A percentile compares a stretch with the other conserved stretches of the same genome.
These are phyloP conservation scores for Mycetomoellerius zeteki DNA, from an alignment of 1,140 invertebrate genomes.

Conservation along the genomic window DNA sequence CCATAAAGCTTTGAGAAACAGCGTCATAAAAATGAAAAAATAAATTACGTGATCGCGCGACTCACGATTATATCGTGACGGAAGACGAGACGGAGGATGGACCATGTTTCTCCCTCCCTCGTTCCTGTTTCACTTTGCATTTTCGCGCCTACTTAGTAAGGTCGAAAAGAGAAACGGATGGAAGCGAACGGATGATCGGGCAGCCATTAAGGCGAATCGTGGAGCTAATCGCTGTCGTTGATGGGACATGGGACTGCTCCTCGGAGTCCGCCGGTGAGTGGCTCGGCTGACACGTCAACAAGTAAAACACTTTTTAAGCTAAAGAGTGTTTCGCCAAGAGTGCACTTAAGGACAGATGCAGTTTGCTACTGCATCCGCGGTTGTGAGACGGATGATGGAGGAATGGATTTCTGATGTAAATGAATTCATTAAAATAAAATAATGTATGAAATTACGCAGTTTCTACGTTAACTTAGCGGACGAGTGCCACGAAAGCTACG, in stretches of 20 bases:
- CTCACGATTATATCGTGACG: slow-evolving; percentile 56
- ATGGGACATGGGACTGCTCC: slow-evolving; percentile 62
- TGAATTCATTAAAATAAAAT: slow-evolving; percentile 37
- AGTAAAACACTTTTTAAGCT: slow-evolving; percentile 53
- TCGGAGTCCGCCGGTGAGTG: slow-evolving; percentile 36
- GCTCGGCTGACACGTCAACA: slow-evolving; percentile 48
- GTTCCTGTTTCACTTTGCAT: slow-evolving; percentile 56
- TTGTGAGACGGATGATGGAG: slow-evolving; percentile 14
- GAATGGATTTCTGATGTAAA: slow-evolving; percentile 32
- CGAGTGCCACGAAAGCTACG: not conserved
- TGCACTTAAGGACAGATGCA: slow-evolving; percentile 57
- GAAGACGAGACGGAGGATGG: not conserved
- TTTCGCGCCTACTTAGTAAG: slow-evolving; percentile 65
- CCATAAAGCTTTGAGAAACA: not conserved
- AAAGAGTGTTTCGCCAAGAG: slow-evolving; percentile 5
- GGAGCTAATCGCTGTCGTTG: slow-evolving; percentile 59
- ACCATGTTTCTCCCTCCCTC: not conserved
- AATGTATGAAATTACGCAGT: slow-evolving; percentile 16
- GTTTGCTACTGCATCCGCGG: slow-evolving; percentile 2
- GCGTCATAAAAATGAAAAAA: slow-evolving; percentile 23
- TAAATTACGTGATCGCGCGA: slow-evolving; percentile 30
- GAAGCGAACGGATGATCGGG: slow-evolving; percentile 35
- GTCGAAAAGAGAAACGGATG: slow-evolving; percentile 33
- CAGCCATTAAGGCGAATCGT: slow-evolving; percentile 64
- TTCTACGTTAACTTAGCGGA: slow-evolving; percentile 33